A percentile compares a stretch with the other conserved stretches of the same genome.
These are phyloP conservation scores for Gymnocypris eckloni DNA, from an alignment of 2,797 vertebrate species.

Conservation along the genomic window DNA sequence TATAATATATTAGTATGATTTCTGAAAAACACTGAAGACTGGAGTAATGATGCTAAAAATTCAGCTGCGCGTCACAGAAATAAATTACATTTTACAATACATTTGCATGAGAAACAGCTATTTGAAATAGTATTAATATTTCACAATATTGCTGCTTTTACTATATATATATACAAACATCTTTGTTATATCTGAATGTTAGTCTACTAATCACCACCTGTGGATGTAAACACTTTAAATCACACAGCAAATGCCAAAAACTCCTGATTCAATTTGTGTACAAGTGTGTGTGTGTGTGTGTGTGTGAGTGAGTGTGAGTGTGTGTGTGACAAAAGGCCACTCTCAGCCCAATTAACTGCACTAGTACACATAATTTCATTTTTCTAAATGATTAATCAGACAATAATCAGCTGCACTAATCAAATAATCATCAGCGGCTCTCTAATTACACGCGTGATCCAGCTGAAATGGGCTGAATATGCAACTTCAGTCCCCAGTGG, in stretches of 20 bases:
- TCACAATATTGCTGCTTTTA: neutral
- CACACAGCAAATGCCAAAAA: no score
- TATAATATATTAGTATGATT: neutral
- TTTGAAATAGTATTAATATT: neutral
- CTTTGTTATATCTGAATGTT: neutral
- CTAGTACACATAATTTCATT: conserved; percentile 44
- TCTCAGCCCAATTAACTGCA: conserved; percentile 45
- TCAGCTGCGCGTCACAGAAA: neutral
- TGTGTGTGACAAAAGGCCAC: neutral
- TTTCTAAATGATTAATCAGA: conserved; percentile 54
- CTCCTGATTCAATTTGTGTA: no score
- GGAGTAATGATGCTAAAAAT: neutral
- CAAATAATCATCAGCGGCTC: conserved; percentile 39
- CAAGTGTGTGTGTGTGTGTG: neutral
- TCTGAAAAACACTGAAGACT: neutral
- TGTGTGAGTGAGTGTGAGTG: no score
- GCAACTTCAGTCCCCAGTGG: neutral
- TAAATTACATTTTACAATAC: no score
- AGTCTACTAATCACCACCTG: neutral
- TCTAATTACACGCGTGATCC: conserved; percentile 30
- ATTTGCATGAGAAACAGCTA: no score
- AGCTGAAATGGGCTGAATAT: conserved; percentile 15
- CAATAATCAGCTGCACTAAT: conserved; percentile 43
- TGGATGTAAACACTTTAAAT: neutral
- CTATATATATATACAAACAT: neutral